phyloP scores from a whole-genome alignment of 2,888 invertebrate species.

The Epinotia brunnichana region DNA sequence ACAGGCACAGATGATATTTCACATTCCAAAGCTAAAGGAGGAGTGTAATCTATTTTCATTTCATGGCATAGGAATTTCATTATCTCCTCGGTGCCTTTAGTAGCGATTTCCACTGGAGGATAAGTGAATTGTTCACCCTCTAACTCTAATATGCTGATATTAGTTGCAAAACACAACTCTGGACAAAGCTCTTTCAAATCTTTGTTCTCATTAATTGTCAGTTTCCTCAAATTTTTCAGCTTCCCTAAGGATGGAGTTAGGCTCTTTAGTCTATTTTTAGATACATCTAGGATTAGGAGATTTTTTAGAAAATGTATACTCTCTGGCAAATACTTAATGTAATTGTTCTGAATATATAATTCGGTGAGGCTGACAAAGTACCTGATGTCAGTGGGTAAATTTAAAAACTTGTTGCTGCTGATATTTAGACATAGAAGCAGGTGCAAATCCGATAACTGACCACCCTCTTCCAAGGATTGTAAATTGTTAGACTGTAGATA shows the following conservation, averaged over 20 bases:
- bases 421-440: constrained; percentile 87
- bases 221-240: constrained; percentile 83
- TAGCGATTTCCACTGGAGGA: constrained; percentile 85
- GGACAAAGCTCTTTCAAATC: constrained; percentile 85
- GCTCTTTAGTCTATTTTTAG: constrained; percentile 86
- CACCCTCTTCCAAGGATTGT: constrained; percentile 87
- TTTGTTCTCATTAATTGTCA: constrained; percentile 85
- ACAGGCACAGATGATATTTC: constrained; percentile 62
- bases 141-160: constrained; percentile 85
- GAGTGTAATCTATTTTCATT: constrained; percentile 79
- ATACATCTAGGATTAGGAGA: constrained; percentile 87
- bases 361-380: constrained; percentile 88
- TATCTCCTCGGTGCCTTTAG: constrained; percentile 85
- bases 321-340: constrained; percentile 87
- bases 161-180: constrained; percentile 86
- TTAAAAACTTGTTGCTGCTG: constrained; percentile 85
- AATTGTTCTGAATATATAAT: constrained; percentile 89
- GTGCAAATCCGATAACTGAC: constrained; percentile 87
- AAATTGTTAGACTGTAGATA: constrained; percentile 88
- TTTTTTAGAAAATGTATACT: constrained; percentile 85
- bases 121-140: constrained; percentile 85
- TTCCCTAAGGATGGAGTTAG: constrained; percentile 86
- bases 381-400: constrained; percentile 86
- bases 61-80: constrained; percentile 85
- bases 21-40: constrained; percentile 65